Conservation (phyloP, 2,797 vertebrate species). For the Sciurus vulgaris region DNA sequence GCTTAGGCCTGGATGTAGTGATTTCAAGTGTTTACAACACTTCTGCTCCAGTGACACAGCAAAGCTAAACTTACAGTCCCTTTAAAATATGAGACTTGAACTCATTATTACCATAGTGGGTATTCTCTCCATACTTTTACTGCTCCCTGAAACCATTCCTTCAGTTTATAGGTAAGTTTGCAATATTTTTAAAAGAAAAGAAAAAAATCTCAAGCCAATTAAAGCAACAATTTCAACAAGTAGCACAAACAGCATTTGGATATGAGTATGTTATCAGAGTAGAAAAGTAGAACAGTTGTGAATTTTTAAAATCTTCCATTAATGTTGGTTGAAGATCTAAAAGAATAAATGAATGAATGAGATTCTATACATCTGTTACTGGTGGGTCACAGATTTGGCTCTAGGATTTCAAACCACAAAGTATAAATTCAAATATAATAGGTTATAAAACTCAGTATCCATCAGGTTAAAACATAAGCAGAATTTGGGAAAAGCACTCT, state of each 20-base stretch:
- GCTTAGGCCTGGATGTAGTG: slow-evolving; percentile 36
- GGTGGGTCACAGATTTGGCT: neutral
- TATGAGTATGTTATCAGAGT: neutral
- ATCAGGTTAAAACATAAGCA: neutral
- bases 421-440: neutral
- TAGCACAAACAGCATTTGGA: slow-evolving; percentile 36
- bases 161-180: slow-evolving; percentile 72
- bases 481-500: neutral
- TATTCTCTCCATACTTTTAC: slow-evolving; percentile 75
- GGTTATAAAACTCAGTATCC: neutral
- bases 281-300: neutral
- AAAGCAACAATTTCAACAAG: slow-evolving; percentile 56
- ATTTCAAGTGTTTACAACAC: slow-evolving; percentile 80
- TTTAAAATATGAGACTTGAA: slow-evolving; percentile 78
- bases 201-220: slow-evolving; percentile 56
- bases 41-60: slow-evolving; percentile 68
- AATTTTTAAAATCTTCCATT: neutral
- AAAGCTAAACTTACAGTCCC: slow-evolving; percentile 60
- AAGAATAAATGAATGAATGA: neutral
- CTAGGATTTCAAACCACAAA: slow-evolving; percentile 19
- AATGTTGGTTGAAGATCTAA: neutral
- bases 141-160: slow-evolving; percentile 70
- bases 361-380: neutral
- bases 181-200: slow-evolving; percentile 73
- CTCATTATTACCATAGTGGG: slow-evolving; percentile 72